Conservation (phyloP, 2,888 invertebrate genomes). For the Pollenia angustigena region DNA sequence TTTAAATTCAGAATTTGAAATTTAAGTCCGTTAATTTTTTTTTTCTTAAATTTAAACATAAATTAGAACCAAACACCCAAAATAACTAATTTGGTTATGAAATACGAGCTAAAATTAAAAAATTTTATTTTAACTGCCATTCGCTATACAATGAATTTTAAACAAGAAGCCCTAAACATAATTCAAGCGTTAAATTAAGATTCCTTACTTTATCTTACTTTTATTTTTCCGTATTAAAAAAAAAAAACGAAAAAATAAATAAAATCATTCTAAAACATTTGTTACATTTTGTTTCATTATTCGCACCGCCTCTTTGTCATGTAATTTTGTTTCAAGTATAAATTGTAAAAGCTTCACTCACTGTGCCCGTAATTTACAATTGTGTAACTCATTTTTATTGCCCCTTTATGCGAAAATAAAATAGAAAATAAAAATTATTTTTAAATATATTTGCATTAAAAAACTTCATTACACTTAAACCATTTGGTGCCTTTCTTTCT, state of each 20-base stretch:
- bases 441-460: slow-evolving; percentile 51
- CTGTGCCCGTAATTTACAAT: slow-evolving; percentile 45
- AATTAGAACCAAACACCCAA: background rate
- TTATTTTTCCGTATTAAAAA: background rate
- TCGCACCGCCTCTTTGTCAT: slow-evolving; percentile 31
- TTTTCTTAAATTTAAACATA: background rate
- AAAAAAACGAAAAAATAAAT: background rate
- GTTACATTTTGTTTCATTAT: slow-evolving; percentile 20
- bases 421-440: slow-evolving; percentile 51
- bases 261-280: background rate
- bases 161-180: slow-evolving; percentile 24
- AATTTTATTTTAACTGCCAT: slow-evolving; percentile 9
- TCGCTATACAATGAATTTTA: slow-evolving; percentile 6
- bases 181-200: slow-evolving; percentile 36
- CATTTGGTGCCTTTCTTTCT: slow-evolving; percentile 32
- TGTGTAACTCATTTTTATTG: slow-evolving; percentile 60
- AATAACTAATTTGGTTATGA: slow-evolving; percentile 36
- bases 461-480: slow-evolving; percentile 32
- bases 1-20: background rate
- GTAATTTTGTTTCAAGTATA: slow-evolving; percentile 36
- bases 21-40: background rate
- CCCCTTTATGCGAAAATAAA: slow-evolving; percentile 45
- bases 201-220: slow-evolving; percentile 16
- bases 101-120: background rate
- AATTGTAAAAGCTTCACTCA: slow-evolving; percentile 55